These are phyloP conservation scores for Momotus momota DNA, from an alignment of 2,797 vertebrate species.

Conservation along the genomic window DNA sequence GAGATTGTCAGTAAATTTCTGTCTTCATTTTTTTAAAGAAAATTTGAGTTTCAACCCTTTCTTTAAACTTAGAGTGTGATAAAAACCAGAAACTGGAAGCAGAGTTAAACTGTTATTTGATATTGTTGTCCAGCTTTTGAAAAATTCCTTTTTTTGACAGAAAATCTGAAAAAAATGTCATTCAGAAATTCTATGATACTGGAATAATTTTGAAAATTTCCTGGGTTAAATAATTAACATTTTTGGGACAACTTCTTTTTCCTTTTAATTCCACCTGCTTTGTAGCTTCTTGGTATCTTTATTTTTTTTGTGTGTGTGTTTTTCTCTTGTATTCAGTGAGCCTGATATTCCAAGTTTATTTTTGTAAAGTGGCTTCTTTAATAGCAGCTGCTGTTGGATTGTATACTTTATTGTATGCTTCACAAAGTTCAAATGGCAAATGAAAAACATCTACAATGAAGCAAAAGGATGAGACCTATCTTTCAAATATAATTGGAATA, in stretches of 20 bases:
- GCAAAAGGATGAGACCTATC: neutral
- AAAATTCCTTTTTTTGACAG: neutral
- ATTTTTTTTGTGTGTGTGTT: neutral
- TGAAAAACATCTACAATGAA: slow-evolving; percentile 3
- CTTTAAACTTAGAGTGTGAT: neutral
- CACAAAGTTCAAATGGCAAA: slow-evolving; percentile 46
- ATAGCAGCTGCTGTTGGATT: neutral
- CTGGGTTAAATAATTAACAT: neutral
- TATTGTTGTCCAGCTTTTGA: neutral
- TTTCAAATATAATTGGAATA: slow-evolving; percentile 38
- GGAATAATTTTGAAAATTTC: neutral
- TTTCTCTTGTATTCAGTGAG: neutral
- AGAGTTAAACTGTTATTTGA: neutral
- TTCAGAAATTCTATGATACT: neutral
- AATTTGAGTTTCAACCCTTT: neutral
- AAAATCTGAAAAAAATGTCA: neutral
- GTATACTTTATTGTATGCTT: neutral
- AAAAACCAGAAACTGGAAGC: neutral
- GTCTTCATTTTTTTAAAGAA: neutral
- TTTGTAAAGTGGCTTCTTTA: neutral
- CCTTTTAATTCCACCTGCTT: neutral
- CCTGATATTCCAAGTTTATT: neutral
- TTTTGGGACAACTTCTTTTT: neutral
- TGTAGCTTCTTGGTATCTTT: neutral
- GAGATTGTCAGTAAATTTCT: neutral